Conservation (phyloP, 2,797 vertebrate genomes). For the Urocyon cinereoargenteus region DNA sequence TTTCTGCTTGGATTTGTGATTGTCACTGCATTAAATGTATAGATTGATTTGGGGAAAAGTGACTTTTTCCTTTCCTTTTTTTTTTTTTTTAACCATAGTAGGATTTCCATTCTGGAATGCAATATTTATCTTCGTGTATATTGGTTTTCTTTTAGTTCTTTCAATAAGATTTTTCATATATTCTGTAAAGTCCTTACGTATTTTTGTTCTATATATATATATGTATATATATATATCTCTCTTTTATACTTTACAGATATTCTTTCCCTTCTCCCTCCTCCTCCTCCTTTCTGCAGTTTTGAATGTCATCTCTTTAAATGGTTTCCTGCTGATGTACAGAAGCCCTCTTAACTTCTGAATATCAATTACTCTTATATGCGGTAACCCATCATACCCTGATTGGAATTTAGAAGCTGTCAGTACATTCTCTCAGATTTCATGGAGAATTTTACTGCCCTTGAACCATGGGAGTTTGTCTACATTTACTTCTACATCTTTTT, state of each 20-base stretch:
- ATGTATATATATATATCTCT: no score
- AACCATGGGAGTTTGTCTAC: no score
- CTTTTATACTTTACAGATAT: neutral
- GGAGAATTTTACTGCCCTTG: no score
- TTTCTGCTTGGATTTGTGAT: neutral
- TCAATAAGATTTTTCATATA: neutral
- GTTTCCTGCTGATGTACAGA: neutral
- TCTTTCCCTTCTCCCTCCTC: no score
- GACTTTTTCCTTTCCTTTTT: neutral
- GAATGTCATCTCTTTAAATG: neutral
- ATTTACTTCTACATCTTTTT: neutral
- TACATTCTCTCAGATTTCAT: neutral
- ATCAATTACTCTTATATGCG: no score
- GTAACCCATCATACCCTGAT: neutral
- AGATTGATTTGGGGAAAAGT: neutral
- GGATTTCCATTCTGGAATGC: neutral
- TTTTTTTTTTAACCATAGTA: no score
- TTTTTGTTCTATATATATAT: neutral
- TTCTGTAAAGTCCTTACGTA: neutral
- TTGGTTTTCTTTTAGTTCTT: neutral
- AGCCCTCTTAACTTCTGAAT: no score
- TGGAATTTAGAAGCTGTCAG: neutral
- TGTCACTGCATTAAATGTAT: neutral
- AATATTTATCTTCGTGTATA: neutral
- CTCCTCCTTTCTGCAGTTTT: neutral